Evolutionary conservation across 2,797 vertebrate genomes (phyloP).

Genomic region (Chelidonichthys spinosus): DNA sequence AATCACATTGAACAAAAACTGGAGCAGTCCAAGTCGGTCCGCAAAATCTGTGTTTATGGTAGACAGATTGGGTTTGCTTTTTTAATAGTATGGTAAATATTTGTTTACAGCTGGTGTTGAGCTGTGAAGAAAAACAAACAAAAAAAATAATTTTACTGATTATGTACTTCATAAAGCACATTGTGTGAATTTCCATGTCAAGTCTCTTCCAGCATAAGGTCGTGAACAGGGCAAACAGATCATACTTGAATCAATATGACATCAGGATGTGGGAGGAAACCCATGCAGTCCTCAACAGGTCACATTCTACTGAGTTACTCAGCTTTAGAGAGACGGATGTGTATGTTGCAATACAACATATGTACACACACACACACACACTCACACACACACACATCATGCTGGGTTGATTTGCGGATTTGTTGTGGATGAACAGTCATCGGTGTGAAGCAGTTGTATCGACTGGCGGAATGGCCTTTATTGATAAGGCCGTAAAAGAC

Average conservation of each 20-base stretch:
- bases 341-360: conserved; percentile 12
- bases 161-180: not conserved
- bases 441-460: conserved; percentile 65
- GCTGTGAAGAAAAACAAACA: not conserved
- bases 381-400: conserved; percentile 17
- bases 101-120: not conserved
- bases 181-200: not conserved
- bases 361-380: conserved; percentile 2
- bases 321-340: conserved; percentile 19
- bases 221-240: not conserved
- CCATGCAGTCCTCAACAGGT: not conserved
- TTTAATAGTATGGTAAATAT: not conserved
- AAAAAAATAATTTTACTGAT: conserved; percentile 4
- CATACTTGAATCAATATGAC: not conserved
- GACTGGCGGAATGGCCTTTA: conserved; percentile 59
- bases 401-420: conserved; percentile 46
- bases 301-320: not conserved
- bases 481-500: conserved; percentile 74
- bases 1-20: too few species aligned
- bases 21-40: too few species aligned
- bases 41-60: too few species aligned
- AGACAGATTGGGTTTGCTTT: not conserved
- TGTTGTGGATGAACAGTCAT: conserved; percentile 62
- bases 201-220: not conserved
- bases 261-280: not conserved